Percentiles rank a stretch among this genome's conserved stretches.
Conservation (phyloP, 2,797 vertebrate species). For the Lerista edwardsae region DNA sequence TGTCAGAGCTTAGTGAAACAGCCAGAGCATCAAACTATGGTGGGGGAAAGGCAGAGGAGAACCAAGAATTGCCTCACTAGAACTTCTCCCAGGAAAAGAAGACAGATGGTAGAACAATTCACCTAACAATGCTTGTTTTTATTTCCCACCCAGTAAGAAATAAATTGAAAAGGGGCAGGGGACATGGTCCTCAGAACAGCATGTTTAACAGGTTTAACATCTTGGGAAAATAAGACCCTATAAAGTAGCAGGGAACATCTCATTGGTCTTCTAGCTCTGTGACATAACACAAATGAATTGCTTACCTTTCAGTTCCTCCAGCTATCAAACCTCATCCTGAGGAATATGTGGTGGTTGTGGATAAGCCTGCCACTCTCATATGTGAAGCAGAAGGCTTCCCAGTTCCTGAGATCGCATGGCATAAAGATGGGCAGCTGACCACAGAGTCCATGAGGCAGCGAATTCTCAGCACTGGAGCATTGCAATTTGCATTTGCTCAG, state of each 20-base stretch:
- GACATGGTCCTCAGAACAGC: not conserved
- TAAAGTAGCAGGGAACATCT: not conserved
- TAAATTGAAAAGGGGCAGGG: not conserved
- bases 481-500: conserved; percentile 89
- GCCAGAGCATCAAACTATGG: too few species aligned
- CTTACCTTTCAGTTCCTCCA: conserved; percentile 86
- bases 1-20: too few species aligned
- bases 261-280: not conserved
- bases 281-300: not conserved
- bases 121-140: not conserved
- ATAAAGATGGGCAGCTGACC: conserved; percentile 84
- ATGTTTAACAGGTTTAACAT: too few species aligned
- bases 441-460: conserved; percentile 81
- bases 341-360: conserved; percentile 80
- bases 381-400: conserved; percentile 88
- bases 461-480: conserved; percentile 85
- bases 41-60: too few species aligned
- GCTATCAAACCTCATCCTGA: conserved; percentile 79
- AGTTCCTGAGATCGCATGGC: conserved; percentile 85
- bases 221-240: not conserved
- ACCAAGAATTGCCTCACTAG: not conserved
- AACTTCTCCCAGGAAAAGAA: not conserved
- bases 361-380: conserved; percentile 85
- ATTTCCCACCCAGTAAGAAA: not conserved
- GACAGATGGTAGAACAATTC: not conserved